A percentile compares a stretch with the other conserved stretches of the same genome.
Conservation (phyloP, 2,888 invertebrate species). For the Zeuzera pyrina region DNA sequence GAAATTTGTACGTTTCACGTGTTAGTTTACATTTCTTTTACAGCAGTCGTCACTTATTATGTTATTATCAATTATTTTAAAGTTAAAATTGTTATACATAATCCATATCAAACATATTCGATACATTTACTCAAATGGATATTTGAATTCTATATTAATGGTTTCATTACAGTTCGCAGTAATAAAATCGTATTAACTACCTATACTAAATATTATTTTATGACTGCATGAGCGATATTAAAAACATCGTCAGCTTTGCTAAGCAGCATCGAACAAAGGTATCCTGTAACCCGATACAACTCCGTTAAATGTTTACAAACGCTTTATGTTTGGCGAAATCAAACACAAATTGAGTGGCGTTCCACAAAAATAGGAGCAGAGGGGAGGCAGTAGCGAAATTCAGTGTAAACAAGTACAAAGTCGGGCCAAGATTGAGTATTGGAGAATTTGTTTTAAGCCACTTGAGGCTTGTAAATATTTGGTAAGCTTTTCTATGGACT, state of each 20-base stretch:
- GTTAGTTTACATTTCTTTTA: neutral
- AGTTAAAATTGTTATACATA: no score
- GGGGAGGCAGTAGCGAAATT: slow-evolving; percentile 54
- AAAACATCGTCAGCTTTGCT: no score
- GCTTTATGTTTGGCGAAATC: slow-evolving; percentile 66
- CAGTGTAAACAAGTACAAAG: slow-evolving; percentile 59
- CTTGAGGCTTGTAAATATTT: slow-evolving; percentile 69
- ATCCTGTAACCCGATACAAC: slow-evolving; percentile 57
- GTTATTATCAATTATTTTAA: no score
- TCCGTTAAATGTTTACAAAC: slow-evolving; percentile 62
- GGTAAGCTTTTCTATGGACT: slow-evolving; percentile 54
- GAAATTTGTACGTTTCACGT: slow-evolving; percentile 27
- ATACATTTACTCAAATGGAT: no score
- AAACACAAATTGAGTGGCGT: slow-evolving; percentile 63
- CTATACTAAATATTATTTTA: no score
- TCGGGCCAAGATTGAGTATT: slow-evolving; percentile 52
- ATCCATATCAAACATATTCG: no score
- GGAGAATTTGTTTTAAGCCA: slow-evolving; percentile 70
- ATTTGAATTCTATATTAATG: no score
- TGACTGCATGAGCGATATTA: no score
- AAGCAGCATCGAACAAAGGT: slow-evolving; percentile 39
- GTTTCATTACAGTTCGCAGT: no score
- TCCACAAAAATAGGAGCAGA: slow-evolving; percentile 53
- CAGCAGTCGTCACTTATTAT: no score
- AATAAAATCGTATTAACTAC: no score